A percentile compares a stretch with the other conserved stretches of the same genome.
These are phyloP conservation scores for Protophormia terraenovae DNA, from an alignment of 2,888 invertebrate species.

Conservation along the genomic window DNA sequence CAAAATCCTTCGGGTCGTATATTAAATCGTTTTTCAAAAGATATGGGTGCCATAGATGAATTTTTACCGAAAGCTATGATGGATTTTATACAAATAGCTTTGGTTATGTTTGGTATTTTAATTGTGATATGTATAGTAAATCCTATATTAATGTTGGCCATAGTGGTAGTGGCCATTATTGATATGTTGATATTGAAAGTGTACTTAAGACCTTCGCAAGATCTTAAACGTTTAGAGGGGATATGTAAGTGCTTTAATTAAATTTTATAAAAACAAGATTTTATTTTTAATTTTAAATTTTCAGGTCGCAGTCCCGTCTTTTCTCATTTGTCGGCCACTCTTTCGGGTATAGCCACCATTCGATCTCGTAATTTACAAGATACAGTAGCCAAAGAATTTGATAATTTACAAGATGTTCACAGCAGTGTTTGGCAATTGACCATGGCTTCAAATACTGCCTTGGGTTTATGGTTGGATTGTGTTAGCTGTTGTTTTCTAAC, in stretches of 20 bases:
- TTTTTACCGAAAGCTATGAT: constrained; percentile 83
- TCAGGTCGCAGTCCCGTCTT: constrained; percentile 93
- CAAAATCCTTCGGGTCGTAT: constrained; percentile 90
- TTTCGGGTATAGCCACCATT: constrained; percentile 93
- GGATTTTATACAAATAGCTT: constrained; percentile 82
- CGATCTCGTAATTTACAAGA: constrained; percentile 89
- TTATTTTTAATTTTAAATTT: neutral
- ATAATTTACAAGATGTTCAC: constrained; percentile 85
- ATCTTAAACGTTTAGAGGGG: constrained; percentile 88
- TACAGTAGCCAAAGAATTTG: constrained; percentile 89
- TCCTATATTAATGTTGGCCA: constrained; percentile 86
- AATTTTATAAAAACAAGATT: neutral
- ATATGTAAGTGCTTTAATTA: constrained; percentile 83
- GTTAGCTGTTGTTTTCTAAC: constrained; percentile 86
- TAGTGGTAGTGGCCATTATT: constrained; percentile 84
- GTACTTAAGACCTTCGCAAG: constrained; percentile 88
- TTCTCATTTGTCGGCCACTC: constrained; percentile 92
- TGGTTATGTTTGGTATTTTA: constrained; percentile 88
- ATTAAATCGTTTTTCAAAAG: constrained; percentile 89
- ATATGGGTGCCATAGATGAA: constrained; percentile 86
- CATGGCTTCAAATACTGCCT: constrained; percentile 82
- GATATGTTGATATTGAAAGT: constrained; percentile 86
- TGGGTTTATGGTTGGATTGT: constrained; percentile 89
- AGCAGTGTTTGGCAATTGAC: constrained; percentile 80
- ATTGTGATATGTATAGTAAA: constrained; percentile 88